Conservation (phyloP, 2,888 invertebrate genomes). For the Drosophila algonquin region DNA sequence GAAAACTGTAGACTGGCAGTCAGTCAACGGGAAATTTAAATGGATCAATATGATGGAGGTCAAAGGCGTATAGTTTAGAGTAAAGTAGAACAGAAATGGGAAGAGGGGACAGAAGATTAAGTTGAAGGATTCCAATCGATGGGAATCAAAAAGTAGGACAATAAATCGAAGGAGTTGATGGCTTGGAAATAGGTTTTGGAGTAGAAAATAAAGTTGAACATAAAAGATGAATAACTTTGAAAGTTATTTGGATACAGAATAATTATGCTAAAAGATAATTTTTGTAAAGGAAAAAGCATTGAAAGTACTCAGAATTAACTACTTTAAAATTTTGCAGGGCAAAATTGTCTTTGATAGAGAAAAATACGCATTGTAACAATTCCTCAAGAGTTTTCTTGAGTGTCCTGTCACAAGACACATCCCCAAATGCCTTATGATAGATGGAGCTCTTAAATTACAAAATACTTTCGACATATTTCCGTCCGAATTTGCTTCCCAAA, state of each 20-base stretch:
- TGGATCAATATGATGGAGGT: constrained; percentile 21
- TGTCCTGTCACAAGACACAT: not conserved
- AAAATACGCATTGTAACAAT: not conserved
- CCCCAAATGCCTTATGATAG: constrained; percentile 59
- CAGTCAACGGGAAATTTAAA: not conserved
- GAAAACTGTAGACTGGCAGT: not conserved
- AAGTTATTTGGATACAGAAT: too few relatives aligned
- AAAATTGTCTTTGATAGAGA: not conserved
- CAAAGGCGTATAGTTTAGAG: not conserved
- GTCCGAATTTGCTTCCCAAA: constrained; percentile 5
- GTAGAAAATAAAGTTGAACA: too few relatives aligned
- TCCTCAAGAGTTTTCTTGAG: not conserved
- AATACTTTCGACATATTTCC: constrained; percentile 54
- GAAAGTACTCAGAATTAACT: not conserved
- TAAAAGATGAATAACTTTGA: too few relatives aligned
- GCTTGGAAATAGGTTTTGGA: not conserved
- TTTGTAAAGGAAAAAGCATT: too few relatives aligned
- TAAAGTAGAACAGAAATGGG: not conserved
- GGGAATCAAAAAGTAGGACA: not conserved
- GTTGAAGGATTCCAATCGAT: not conserved
- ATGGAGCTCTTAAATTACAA: constrained; percentile 68
- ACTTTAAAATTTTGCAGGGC: not conserved
- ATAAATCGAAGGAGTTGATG: not conserved
- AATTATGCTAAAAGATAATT: too few relatives aligned
- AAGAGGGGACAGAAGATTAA: too few relatives aligned